Base-by-base conservation (phyloP, 1,140 invertebrate genomes). In the Globodera ellingtonae region DNA sequence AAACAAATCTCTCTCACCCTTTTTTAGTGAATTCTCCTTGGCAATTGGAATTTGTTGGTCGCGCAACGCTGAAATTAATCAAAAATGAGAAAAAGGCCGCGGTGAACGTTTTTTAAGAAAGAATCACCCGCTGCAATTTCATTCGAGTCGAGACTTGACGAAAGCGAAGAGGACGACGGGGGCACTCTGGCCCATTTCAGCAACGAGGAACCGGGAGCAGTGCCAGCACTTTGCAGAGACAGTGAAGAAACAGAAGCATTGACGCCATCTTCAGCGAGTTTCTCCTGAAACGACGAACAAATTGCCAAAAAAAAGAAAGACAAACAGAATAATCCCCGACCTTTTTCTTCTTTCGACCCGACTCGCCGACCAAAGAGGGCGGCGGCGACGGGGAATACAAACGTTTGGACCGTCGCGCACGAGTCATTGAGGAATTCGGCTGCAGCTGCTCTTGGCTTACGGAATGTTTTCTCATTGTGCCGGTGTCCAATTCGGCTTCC, bases 181-280 rank as follows among this genome's bases (percentile, higher is more conserved):
- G 62, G 75, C 69, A 52, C 75, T 77, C 67, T 77, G 4, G 75
- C 75, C 75, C 75, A 77, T 77, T 77, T 67, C 59, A 24, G 69
- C 48, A 67, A 18, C 62, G 62, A 50, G 44, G 50, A 67, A 50
- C 46, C 44, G 18, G 75, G 46, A 77, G 50, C 56, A 52, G 50
- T 13, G 10, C 7, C 50, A 4, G 50, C 50, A 62, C 18, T 62
- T 1, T 10, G 56, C 56, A 62, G 15, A 62, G 56, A 18, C 10
- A 6, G 2, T 18, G 18, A 62, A 62, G 56, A 62, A 52, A 52
- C 10, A 15, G 21, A 46, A 69, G 24, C 67, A 24, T 35, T 13
- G 18, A n/a, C 35, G 6, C n/a, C 15, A 9, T 44, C 65, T 8
- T 77, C 75, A 35, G 24, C 46, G 15, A 46, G 67, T 4, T 48